These are phyloP conservation scores for Hypomecis atomaria DNA, from an alignment of 2,888 invertebrate genomes.

Conservation along the genomic window DNA sequence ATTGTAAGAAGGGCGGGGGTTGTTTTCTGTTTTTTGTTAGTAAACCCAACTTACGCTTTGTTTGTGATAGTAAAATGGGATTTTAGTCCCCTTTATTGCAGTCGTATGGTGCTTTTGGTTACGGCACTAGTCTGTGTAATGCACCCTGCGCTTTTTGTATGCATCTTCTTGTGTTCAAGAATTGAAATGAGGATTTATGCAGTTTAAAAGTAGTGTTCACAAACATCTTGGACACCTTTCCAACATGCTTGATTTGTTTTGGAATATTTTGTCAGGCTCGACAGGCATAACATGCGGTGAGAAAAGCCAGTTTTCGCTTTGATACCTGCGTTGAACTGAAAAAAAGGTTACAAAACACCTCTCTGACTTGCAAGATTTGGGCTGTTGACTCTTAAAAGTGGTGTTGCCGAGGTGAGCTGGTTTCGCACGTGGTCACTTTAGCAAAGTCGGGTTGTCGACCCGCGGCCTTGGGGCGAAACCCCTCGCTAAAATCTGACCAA, in stretches of 20 bases:
- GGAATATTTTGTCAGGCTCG: background rate
- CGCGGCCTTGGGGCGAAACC: conserved; percentile 72
- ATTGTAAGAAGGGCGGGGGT: conserved; percentile 12
- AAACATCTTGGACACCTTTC: no score
- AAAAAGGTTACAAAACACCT: conserved; percentile 22
- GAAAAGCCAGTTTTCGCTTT: conserved; percentile 7
- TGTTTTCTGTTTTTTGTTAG: conserved; percentile 6
- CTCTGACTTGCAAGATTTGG: conserved; percentile 37
- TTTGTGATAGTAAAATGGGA: conserved; percentile 1
- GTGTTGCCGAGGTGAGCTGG: conserved; percentile 70
- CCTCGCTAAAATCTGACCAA: conserved; percentile 49
- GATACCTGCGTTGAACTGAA: conserved; percentile 8
- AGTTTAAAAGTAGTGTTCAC: no score
- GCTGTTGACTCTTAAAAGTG: conserved; percentile 38
- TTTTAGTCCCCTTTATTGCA: background rate
- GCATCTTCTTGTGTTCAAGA: no score
- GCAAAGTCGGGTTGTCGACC: conserved; percentile 75
- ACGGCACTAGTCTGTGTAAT: background rate
- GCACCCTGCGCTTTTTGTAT: conserved; percentile 9
- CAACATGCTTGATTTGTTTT: background rate
- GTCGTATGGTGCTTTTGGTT: background rate
- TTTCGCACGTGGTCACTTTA: conserved; percentile 74
- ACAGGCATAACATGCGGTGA: background rate
- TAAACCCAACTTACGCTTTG: conserved; percentile 3
- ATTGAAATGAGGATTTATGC: no score